These are phyloP conservation scores for Takifugu ocellatus DNA, from an alignment of 2,797 vertebrate species.

Conservation along the genomic window DNA sequence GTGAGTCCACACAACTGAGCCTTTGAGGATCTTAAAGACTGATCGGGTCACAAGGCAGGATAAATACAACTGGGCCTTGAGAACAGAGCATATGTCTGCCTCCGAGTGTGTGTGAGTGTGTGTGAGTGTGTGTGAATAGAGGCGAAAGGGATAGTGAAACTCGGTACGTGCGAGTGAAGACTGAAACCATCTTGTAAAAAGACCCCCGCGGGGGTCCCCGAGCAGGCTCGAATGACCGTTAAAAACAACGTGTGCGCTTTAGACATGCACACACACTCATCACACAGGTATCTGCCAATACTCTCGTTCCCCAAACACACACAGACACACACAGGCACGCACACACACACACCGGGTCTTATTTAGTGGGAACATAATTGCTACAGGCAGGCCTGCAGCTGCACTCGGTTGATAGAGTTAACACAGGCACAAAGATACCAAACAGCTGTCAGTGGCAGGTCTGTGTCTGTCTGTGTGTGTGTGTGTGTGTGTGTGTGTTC, in stretches of 20 bases:
- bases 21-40: constrained; percentile 55
- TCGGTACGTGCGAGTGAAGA: constrained; percentile 7
- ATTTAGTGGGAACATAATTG: constrained; percentile 69
- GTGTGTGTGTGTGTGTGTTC: constrained; percentile 48
- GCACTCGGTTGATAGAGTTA: constrained; percentile 69
- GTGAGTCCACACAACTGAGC: constrained; percentile 44
- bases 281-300: constrained; percentile 43
- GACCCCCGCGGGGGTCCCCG: constrained; percentile 47
- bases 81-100: constrained; percentile 48
- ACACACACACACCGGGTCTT: constrained; percentile 37
- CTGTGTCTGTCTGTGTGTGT: constrained; percentile 23
- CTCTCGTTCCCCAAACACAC: constrained; percentile 5
- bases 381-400: constrained; percentile 73
- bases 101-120: neutral
- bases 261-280: constrained; percentile 31
- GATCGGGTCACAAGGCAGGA: constrained; percentile 57
- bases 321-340: constrained; percentile 23
- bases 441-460: constrained; percentile 64
- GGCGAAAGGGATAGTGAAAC: constrained; percentile 22
- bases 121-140: constrained; percentile 9
- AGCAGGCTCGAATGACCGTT: constrained; percentile 60
- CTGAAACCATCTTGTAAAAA: constrained; percentile 17
- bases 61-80: constrained; percentile 53
- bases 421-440: constrained; percentile 59
- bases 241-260: constrained; percentile 41